These are phyloP conservation scores for Sminthopsis crassicaudata DNA, from an alignment of 2,113 vertebrate genomes.

Conservation along the genomic window DNA sequence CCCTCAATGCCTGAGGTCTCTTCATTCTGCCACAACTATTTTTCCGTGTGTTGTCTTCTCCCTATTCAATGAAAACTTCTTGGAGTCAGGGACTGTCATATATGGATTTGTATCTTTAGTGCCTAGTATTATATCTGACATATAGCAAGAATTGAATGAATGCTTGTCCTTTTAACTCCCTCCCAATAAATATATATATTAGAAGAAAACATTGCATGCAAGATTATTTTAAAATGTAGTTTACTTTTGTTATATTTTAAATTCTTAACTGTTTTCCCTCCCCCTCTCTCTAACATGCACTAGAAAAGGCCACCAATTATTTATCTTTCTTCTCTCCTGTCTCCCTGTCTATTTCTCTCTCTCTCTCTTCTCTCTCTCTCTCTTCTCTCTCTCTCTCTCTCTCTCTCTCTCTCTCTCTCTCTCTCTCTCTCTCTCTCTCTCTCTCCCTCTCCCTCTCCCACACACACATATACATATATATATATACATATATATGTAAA, in stretches of 20 bases:
- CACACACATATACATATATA: too few relatives aligned
- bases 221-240: not conserved
- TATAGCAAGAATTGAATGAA: not conserved
- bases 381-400: too few relatives aligned
- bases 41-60: not conserved
- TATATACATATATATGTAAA: too few relatives aligned
- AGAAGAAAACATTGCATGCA: not conserved
- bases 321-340: too few relatives aligned
- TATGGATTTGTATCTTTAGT: not conserved
- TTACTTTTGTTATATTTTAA: not conserved
- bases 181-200: not conserved
- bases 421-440: not conserved
- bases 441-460: not conserved
- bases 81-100: not conserved
- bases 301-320: too few relatives aligned
- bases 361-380: too few relatives aligned
- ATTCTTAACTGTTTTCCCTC: not conserved
- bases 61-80: not conserved
- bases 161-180: not conserved
- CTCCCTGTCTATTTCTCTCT: too few relatives aligned
- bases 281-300: not conserved
- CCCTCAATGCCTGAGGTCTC: too few relatives aligned
- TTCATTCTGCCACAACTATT: too few relatives aligned
- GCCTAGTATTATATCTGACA: not conserved
- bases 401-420: too few relatives aligned